Conservation (phyloP, 2,888 invertebrate species). For the Drosophila lacicola region DNA sequence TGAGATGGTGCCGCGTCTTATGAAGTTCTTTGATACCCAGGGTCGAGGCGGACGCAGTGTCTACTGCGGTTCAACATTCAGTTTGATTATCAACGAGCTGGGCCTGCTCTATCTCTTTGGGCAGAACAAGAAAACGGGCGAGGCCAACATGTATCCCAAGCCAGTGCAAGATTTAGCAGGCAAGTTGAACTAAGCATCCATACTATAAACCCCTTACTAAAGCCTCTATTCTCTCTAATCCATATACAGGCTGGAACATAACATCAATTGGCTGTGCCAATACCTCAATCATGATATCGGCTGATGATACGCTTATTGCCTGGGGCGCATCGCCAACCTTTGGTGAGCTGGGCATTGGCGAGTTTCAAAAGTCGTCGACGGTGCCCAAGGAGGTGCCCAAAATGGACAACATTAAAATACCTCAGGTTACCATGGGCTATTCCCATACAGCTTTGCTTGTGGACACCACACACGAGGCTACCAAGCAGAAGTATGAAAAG, state of each 20-base stretch:
- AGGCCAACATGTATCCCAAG: conserved; percentile 98
- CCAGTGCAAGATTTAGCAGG: conserved; percentile 95
- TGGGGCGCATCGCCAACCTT: conserved; percentile 98
- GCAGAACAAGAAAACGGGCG: conserved; percentile 95
- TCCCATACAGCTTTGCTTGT: conserved; percentile 91
- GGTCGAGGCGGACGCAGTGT: conserved; percentile 93
- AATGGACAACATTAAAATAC: conserved; percentile 91
- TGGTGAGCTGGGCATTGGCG: conserved; percentile 96
- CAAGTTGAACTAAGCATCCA: conserved; percentile 61
- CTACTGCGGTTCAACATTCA: conserved; percentile 94
- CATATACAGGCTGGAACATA: conserved; percentile 92
- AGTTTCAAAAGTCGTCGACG: conserved; percentile 94
- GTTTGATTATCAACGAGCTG: conserved; percentile 92
- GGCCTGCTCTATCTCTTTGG: conserved; percentile 93
- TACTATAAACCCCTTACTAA: not conserved
- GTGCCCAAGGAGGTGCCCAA: conserved; percentile 94
- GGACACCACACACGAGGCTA: conserved; percentile 86
- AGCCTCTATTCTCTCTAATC: too few species aligned
- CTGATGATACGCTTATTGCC: conserved; percentile 95
- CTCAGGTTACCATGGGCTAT: conserved; percentile 93
- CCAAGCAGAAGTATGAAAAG: conserved; percentile 86
- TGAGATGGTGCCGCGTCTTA: conserved; percentile 93
- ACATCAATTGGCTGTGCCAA: conserved; percentile 93
- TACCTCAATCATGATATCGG: conserved; percentile 94
- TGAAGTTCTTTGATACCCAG: conserved; percentile 95